Base-by-base conservation (phyloP, 2,797 vertebrate species). In the Aratinga solstitialis region DNA sequence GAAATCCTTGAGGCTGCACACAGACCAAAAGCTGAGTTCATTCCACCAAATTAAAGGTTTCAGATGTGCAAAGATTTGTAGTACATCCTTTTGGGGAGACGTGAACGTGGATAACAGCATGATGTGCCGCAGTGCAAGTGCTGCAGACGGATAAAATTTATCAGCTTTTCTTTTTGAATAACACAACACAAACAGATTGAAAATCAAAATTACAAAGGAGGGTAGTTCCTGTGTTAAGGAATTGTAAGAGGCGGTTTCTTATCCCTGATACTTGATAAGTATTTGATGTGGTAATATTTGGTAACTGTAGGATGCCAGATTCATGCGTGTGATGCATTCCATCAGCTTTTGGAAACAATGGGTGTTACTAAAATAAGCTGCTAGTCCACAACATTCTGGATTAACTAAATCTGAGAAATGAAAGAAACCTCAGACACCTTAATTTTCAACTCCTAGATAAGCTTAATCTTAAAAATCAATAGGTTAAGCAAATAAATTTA, bases 221-320 rank as follows among this genome's bases (percentile, higher is more conserved):
- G 26, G 75, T 71, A 11, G 0, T 58, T 94, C 42, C 72, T 88
- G 45, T 81, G 87, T 84, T 94, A 95, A 86, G 63, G 76, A 97
- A 86, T 73, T 92, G 80, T 84, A 90, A 82, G 85, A 83, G 38
- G 43, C 82, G 90, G 69, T 56, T 78, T 95, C 66, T 93, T 87
- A 81, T 82, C 81, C 71, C 71, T 96, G 91, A 95, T 32, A 15
- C 56, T 77, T 93, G n/a, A 22, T 73, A 36, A 13, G 15, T 77
- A 62, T 95, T 96, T 97, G 84, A 95, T 96, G 81, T 94, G 81
- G 87, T 93, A 61, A 86, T 83, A 78, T 79, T 91, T 94, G 84
- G 58, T 87, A 97, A 89, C 59, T 72, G 56, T 72, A 40, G 61
- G 82, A 72, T 83, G 53, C 87, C 78, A 43, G 34, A 84, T 84